Conservation (phyloP, 2,113 vertebrate genomes). For the Labeo rohita region DNA sequence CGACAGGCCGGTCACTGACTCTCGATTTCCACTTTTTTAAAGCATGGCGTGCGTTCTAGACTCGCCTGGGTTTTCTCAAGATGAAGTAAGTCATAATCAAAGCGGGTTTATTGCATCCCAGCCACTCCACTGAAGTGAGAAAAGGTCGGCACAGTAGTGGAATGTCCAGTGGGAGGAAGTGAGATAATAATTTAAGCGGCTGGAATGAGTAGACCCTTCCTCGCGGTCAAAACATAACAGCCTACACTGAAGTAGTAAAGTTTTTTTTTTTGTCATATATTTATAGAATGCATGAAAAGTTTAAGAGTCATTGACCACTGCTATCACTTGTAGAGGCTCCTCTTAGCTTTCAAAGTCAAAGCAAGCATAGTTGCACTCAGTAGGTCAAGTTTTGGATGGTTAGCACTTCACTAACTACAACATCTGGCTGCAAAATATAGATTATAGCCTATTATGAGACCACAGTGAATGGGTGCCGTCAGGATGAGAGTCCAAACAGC, state of each 20-base stretch:
- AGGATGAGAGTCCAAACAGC: background rate
- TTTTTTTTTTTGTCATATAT: conserved; percentile 1
- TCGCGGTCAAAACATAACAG: conserved; percentile 13
- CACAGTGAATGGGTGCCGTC: background rate
- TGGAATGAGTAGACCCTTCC: conserved; percentile 21
- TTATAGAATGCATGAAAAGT: conserved; percentile 7
- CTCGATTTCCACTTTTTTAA: conserved; percentile 67
- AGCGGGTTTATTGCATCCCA: conserved; percentile 50
- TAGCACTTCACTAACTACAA: background rate
- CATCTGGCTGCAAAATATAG: background rate
- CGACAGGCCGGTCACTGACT: conserved; percentile 75
- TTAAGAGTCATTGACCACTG: conserved; percentile 24
- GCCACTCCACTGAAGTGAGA: conserved; percentile 65
- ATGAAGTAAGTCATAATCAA: conserved; percentile 56
- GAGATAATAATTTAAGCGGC: conserved; percentile 16
- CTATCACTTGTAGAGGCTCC: conserved; percentile 8
- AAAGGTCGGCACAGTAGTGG: conserved; percentile 36
- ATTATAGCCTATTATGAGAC: background rate
- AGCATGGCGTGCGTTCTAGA: conserved; percentile 69
- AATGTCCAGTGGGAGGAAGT: conserved; percentile 35
- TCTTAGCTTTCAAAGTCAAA: background rate
- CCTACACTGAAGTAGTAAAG: background rate
- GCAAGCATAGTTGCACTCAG: background rate
- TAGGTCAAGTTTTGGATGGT: background rate
- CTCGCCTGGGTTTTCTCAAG: conserved; percentile 73